Conservation (phyloP, 2,797 vertebrate species). For the Oryzias dopingdopingensis region DNA sequence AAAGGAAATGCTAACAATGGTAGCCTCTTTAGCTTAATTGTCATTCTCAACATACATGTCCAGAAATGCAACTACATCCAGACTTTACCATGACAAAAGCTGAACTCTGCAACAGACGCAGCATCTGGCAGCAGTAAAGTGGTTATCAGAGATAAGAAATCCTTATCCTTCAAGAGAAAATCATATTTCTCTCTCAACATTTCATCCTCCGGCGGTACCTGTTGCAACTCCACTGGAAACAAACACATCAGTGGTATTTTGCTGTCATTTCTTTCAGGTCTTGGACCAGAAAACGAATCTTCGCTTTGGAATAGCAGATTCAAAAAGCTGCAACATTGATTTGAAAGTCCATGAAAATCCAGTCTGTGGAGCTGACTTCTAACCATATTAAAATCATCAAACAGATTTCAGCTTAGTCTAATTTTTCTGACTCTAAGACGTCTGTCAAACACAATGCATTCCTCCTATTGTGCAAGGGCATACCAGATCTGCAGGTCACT, state of each 20-base stretch:
- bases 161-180: slow-evolving; percentile 72
- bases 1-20: too few species aligned
- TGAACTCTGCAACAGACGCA: slow-evolving; percentile 59
- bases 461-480: slow-evolving; percentile 26
- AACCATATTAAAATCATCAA: slow-evolving; percentile 28
- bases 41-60: slow-evolving; percentile 29
- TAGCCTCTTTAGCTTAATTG: too few species aligned
- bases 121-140: slow-evolving; percentile 71
- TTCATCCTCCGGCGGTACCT: slow-evolving; percentile 74
- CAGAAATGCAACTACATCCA: slow-evolving; percentile 24
- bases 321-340: slow-evolving; percentile 57
- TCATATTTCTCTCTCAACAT: slow-evolving; percentile 68
- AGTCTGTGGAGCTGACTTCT: slow-evolving; percentile 14
- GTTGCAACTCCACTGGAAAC: slow-evolving; percentile 70
- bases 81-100: slow-evolving; percentile 27
- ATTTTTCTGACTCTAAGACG: slow-evolving; percentile 41
- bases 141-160: slow-evolving; percentile 74
- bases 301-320: slow-evolving; percentile 44
- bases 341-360: slow-evolving; percentile 55
- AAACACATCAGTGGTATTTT: slow-evolving; percentile 66
- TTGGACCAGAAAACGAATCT: slow-evolving; percentile 39
- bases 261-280: slow-evolving; percentile 58
- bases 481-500: slow-evolving; percentile 44
- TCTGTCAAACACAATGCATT: slow-evolving; percentile 41
- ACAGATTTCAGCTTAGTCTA: slow-evolving; percentile 47